Evolutionary conservation across 2,113 vertebrate genomes (phyloP).

Genomic region (Climacteris rufus): DNA sequence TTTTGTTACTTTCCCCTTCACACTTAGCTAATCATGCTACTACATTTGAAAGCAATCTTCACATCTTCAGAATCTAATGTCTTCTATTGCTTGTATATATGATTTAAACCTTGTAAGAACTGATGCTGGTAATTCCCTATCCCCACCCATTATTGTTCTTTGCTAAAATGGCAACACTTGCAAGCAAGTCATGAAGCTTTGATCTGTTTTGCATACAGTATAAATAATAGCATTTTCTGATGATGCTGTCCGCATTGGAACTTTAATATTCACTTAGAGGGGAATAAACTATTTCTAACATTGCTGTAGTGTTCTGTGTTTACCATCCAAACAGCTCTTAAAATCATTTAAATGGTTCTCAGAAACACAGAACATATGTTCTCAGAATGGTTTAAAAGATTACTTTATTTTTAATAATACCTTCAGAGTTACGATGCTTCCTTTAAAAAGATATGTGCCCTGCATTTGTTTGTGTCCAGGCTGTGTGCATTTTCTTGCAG

Average conservation of each 20-base stretch:
- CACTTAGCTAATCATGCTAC: constrained; percentile 28
- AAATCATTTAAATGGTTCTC: constrained; percentile 28
- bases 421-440: neutral
- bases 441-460: neutral
- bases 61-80: neutral
- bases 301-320: neutral
- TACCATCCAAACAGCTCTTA: constrained; percentile 46
- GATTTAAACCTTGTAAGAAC: neutral
- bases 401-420: constrained; percentile 18
- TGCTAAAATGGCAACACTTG: constrained; percentile 69
- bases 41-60: constrained; percentile 28
- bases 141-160: neutral
- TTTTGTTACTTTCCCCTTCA: constrained; percentile 50
- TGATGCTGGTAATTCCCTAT: neutral
- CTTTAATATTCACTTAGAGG: constrained; percentile 16
- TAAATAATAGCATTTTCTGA: constrained; percentile 33
- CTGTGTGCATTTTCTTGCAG: neutral
- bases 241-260: constrained; percentile 25
- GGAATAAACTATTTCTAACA: constrained; percentile 25
- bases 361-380: constrained; percentile 51
- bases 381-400: neutral
- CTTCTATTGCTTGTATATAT: neutral
- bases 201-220: neutral
- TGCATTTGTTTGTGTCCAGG: neutral
- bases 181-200: constrained; percentile 61